phyloP scores from a whole-genome alignment of 1,140 invertebrate species.

The Campodea augens region DNA sequence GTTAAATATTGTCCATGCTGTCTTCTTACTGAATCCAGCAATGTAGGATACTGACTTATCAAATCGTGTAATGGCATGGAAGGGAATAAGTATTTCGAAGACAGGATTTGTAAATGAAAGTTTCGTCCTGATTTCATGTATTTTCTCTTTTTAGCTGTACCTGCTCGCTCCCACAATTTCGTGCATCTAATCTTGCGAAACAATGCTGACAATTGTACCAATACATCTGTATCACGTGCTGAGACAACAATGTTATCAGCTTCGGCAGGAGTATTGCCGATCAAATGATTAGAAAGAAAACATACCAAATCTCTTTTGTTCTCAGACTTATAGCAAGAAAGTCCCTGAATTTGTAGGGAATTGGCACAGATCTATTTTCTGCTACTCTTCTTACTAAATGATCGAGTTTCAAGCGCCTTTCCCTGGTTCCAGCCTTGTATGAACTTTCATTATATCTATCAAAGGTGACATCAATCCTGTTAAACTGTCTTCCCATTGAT shows the following conservation, averaged over 20 bases:
- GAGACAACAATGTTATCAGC: constrained; percentile 3
- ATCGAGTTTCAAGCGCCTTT: not conserved
- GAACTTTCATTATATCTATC: not conserved
- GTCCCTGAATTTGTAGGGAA: no score
- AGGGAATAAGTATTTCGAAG: no score
- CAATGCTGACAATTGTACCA: not conserved
- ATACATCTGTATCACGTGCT: no score
- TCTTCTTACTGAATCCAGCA: no score
- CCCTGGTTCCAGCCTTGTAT: not conserved
- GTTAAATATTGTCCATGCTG: no score
- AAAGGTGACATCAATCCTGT: no score
- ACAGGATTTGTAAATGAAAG: no score
- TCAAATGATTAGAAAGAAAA: constrained; percentile 1
- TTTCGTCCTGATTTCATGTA: not conserved
- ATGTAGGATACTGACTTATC: not conserved
- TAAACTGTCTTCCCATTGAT: no score
- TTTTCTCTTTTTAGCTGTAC: not conserved
- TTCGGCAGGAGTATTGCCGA: not conserved
- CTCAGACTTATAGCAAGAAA: constrained; percentile 1
- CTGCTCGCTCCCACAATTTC: not conserved
- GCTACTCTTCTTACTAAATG: constrained; percentile 1
- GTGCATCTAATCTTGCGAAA: no score
- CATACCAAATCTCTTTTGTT: not conserved
- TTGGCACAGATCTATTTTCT: constrained; percentile 1
- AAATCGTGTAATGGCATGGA: not conserved